Conservation (phyloP, 2,888 invertebrate genomes). For the Phengaris alcon region DNA sequence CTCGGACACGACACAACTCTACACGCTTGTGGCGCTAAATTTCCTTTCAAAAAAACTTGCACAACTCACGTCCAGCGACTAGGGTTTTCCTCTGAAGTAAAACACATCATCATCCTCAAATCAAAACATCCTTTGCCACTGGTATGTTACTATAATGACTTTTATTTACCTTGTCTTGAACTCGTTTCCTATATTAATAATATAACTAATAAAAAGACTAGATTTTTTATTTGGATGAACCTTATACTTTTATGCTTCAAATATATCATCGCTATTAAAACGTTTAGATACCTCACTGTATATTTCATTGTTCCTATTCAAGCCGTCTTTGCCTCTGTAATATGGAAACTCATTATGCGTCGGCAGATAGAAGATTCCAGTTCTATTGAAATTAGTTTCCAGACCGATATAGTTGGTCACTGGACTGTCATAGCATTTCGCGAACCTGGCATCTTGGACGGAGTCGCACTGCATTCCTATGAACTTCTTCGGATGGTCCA, state of each 20-base stretch:
- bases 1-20: no score
- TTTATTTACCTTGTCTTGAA: not conserved
- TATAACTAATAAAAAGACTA: constrained; percentile 6
- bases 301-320: constrained; percentile 62
- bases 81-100: no score
- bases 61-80: no score
- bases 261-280: constrained; percentile 58
- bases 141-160: no score
- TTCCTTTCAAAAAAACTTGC: no score
- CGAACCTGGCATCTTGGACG: constrained; percentile 62
- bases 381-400: constrained; percentile 56
- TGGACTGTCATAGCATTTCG: constrained; percentile 60
- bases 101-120: no score
- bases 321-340: constrained; percentile 57
- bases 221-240: not conserved
- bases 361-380: constrained; percentile 61
- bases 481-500: constrained; percentile 67
- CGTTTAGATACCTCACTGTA: constrained; percentile 49
- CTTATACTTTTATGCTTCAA: constrained; percentile 39
- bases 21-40: no score
- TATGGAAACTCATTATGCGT: constrained; percentile 67
- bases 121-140: no score
- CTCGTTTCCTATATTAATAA: not conserved
- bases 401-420: constrained; percentile 57
- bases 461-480: constrained; percentile 59